Percentiles rank a stretch among this genome's conserved stretches.
Conservation (phyloP, 2,113 vertebrate genomes). For the Toxotes jaculatrix region DNA sequence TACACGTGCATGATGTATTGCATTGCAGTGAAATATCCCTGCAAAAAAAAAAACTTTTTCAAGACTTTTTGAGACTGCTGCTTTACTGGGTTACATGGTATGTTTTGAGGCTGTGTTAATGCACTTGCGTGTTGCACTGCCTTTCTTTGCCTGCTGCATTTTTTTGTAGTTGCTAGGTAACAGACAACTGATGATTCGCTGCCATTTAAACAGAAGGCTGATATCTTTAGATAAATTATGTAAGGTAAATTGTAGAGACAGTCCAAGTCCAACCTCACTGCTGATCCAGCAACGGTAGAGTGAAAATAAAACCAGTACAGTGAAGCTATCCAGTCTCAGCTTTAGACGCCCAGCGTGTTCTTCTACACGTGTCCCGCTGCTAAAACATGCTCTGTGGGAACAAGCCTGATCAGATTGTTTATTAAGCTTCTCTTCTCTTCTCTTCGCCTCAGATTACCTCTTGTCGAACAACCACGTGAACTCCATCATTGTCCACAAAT, state of each 20-base stretch:
- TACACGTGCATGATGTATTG: background rate
- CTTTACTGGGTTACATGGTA: background rate
- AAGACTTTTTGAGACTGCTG: background rate
- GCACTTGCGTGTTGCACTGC: too few relatives aligned
- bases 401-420: constrained; percentile 1
- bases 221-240: background rate
- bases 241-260: background rate
- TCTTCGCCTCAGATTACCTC: constrained; percentile 90
- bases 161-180: too few relatives aligned
- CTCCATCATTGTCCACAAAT: constrained; percentile 99
- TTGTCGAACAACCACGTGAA: constrained; percentile 99
- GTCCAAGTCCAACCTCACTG: background rate
- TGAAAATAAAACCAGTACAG: background rate
- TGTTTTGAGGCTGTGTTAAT: background rate
- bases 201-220: background rate
- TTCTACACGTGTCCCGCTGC: background rate
- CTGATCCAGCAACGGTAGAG: background rate
- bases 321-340: background rate
- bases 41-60: background rate
- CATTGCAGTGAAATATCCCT: background rate
- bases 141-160: too few relatives aligned
- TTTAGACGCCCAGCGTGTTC: background rate
- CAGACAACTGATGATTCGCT: background rate
- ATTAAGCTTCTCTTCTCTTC: background rate
- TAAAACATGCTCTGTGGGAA: background rate